These are phyloP conservation scores for Trichoplusia ni DNA, from an alignment of 1,140 invertebrate genomes.

Conservation along the genomic window DNA sequence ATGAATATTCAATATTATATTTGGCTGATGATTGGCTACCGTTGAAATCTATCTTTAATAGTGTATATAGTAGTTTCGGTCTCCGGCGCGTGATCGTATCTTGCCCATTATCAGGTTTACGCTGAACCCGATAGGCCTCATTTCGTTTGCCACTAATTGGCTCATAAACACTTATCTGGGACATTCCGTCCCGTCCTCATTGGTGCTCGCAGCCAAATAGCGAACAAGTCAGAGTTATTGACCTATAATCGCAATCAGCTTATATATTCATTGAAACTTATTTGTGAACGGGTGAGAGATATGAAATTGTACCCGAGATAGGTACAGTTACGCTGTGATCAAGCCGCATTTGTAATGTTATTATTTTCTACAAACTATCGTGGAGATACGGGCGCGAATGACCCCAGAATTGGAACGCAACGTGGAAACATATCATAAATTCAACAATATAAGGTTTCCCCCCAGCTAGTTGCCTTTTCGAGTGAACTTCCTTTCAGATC, in stretches of 20 bases:
- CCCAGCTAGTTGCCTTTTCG: conserved; percentile 72
- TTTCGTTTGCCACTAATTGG: conserved; percentile 72
- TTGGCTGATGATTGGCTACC: conserved; percentile 22
- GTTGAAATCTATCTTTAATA: conserved; percentile 28
- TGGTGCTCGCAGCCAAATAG: conserved; percentile 35
- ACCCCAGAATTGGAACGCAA: conserved; percentile 62
- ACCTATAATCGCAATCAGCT: conserved; percentile 52
- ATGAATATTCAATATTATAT: too few relatives aligned
- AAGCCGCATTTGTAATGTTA: conserved; percentile 55
- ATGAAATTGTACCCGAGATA: conserved; percentile 53
- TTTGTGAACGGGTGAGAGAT: conserved; percentile 34
- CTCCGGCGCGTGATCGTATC: conserved; percentile 41
- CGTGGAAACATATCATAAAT: conserved; percentile 72
- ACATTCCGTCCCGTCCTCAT: conserved; percentile 45
- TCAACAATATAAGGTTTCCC: conserved; percentile 73
- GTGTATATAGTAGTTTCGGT: conserved; percentile 27
- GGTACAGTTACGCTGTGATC: conserved; percentile 51
- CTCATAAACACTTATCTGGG: conserved; percentile 75
- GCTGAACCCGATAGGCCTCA: conserved; percentile 52
- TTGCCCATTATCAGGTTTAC: conserved; percentile 61
- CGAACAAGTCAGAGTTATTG: conserved; percentile 59
- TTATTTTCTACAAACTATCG: conserved; percentile 65
- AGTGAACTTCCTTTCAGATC: conserved; percentile 71
- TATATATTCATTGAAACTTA: conserved; percentile 37
- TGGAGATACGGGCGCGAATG: conserved; percentile 61